A percentile compares a stretch with the other conserved stretches of the same genome.
phyloP scores from a whole-genome alignment of 2,113 vertebrate species.

The Addax nasomaculatus region DNA sequence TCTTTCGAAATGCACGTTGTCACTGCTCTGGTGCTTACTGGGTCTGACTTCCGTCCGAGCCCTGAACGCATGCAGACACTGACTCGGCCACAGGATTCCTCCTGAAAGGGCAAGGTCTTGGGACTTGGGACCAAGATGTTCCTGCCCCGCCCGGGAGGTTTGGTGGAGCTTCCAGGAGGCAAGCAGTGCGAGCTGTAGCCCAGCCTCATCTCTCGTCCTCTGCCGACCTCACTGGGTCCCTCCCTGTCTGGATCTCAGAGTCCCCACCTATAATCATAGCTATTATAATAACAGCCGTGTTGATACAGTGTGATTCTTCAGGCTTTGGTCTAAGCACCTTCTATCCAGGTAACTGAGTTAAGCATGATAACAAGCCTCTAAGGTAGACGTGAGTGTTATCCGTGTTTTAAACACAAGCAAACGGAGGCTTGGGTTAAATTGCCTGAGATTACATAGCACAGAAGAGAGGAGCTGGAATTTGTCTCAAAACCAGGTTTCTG shows the following conservation, averaged over 20 bases:
- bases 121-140: accelerated
- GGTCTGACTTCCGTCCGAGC: slow-evolving; percentile 44
- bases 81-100: background rate
- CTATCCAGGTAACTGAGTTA: accelerated
- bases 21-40: slow-evolving; percentile 24
- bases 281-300: accelerated
- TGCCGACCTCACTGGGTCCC: background rate
- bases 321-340: background rate
- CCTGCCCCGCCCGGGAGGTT: background rate
- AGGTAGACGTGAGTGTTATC: accelerated
- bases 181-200: background rate
- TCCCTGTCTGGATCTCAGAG: background rate
- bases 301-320: accelerated
- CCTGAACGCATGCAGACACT: background rate
- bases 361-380: background rate
- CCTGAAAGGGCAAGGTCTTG: accelerated
- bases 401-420: background rate
- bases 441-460: background rate
- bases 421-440: background rate
- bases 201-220: accelerated
- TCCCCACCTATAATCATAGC: accelerated
- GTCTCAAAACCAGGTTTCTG: slow-evolving; percentile 69
- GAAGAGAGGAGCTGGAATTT: background rate
- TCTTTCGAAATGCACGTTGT: slow-evolving; percentile 61
- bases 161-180: background rate